Evolutionary conservation across 2,797 vertebrate species (phyloP), one percentile per base, ranked within the genome.

Genomic region (Tarsius wallacei): DNA sequence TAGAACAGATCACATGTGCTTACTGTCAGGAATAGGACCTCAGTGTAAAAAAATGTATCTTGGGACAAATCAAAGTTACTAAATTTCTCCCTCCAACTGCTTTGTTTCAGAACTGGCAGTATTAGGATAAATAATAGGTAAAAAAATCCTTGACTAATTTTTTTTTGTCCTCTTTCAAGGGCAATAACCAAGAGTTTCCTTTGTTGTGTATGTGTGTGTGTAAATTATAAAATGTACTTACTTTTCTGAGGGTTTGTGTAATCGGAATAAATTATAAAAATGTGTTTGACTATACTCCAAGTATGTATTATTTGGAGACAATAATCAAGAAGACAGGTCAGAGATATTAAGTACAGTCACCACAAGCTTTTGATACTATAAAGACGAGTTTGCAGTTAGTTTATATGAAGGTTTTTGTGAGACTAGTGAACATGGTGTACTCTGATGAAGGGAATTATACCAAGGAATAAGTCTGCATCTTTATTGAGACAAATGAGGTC

Each of bases 1-100:
- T 99, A 99, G 99, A 99, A 99, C 98, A 98, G 98, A 98, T 99
- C 99, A 99, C 99, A 98, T 99, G 99, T 98, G 97, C 98, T 98
- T 98, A 98, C 98, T 98, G 98, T 98, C 98, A 99, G 98, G 98
- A 99, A 98, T 98, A 87, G 91, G 51, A 97, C 97, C 98, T 98
- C 98, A 98, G 97, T 98, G 96, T 98, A 98, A 85, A 97, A 98
- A 98, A 98, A 98, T 87, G 96, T 98, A 97, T 98, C 98, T 99
- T 97, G 98, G 98, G 98, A 98, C 98, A 98, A 98, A 98, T 98
- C 98, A 98, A 98, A 98, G 97, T 98, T 98, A 98, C 98, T 98
- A 97, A 98, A 97, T 98, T 98, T 98, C 98, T 87, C 94, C 97
- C 89, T 98, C 97, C 98, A 98, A 95, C 80, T 97, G 97, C 97